Evolutionary conservation across 2,888 invertebrate genomes (phyloP).

Genomic region (Sepiola atlantica): DNA sequence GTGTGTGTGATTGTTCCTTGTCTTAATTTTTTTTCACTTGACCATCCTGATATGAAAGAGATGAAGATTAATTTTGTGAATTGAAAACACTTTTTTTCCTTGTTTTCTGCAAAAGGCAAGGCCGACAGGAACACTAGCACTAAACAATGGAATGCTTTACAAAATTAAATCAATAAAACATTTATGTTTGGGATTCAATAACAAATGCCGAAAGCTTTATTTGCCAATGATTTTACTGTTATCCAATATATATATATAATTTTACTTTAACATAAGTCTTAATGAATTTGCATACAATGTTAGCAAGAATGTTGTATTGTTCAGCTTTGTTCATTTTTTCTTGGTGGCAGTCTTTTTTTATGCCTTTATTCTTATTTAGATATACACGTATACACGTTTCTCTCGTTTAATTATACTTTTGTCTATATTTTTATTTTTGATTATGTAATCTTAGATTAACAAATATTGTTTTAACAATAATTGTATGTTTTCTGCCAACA

Average conservation of each 20-base stretch:
- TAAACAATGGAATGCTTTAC: neutral
- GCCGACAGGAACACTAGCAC: neutral
- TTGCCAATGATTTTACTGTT: conserved; percentile 32
- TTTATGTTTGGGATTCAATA: conserved; percentile 6
- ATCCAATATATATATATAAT: neutral
- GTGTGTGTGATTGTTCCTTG: neutral
- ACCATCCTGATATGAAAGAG: neutral
- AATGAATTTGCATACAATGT: conserved; percentile 22
- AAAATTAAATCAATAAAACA: neutral
- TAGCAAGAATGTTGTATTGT: neutral
- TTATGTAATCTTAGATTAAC: neutral
- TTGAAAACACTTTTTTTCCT: neutral
- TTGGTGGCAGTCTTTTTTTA: neutral
- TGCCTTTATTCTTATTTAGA: neutral
- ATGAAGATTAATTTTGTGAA: neutral
- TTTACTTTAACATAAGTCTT: neutral
- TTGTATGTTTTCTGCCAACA: neutral
- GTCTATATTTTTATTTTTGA: neutral
- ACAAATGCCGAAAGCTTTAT: neutral
- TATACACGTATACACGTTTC: neutral
- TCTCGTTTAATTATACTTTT: neutral
- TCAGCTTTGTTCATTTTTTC: neutral
- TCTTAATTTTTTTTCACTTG: neutral
- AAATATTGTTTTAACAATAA: neutral
- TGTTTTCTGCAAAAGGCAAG: neutral